Conservation (phyloP, 2,113 vertebrate genomes). For the Chloropsis hardwickii region DNA sequence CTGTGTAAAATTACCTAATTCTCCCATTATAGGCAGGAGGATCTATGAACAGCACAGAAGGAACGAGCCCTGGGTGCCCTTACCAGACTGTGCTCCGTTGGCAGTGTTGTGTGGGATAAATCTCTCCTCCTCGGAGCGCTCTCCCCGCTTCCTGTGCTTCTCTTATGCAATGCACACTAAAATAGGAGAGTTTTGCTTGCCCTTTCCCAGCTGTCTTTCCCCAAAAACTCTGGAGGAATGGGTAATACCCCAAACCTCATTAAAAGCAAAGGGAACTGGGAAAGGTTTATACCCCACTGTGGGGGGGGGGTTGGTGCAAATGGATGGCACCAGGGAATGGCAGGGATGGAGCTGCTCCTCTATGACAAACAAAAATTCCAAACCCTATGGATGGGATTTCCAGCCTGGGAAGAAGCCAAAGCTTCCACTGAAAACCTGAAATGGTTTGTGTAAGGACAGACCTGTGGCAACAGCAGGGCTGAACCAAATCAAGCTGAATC, state of each 20-base stretch:
- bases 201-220: constrained; percentile 29
- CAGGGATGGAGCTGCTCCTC: not conserved
- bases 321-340: rapidly evolving
- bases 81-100: constrained; percentile 52
- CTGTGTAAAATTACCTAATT: not conserved
- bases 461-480: not conserved
- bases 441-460: not conserved
- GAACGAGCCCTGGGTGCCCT: constrained; percentile 7
- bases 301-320: not conserved
- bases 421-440: not conserved
- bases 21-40: not conserved
- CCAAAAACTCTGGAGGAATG: not conserved
- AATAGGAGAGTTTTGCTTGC: constrained; percentile 7
- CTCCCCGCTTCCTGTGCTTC: constrained; percentile 30
- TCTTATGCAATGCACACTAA: constrained; percentile 56
- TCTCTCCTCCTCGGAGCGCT: constrained; percentile 25
- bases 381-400: not conserved
- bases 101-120: constrained; percentile 60
- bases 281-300: not conserved
- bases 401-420: not conserved
- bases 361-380: not conserved
- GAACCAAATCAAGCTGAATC: not conserved
- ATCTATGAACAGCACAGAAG: constrained; percentile 27
- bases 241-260: not conserved
- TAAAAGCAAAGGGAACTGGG: not conserved